Percentiles rank a stretch among this genome's conserved stretches.
Evolutionary conservation across 2,797 vertebrate species (phyloP).

Genomic region (Onychomys leucogaster): DNA sequence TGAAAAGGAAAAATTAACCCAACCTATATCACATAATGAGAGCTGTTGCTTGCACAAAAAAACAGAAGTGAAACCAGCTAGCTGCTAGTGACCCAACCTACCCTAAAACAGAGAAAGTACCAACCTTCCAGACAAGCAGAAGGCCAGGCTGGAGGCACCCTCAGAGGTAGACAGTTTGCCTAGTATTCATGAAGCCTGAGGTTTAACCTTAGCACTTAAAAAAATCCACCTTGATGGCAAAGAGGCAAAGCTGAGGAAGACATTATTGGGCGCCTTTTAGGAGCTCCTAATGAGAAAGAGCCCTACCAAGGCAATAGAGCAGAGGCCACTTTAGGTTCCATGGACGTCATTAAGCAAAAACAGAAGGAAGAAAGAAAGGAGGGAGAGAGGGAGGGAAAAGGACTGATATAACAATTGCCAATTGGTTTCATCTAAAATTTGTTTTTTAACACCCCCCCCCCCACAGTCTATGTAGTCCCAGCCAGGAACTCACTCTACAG

Average conservation of each 20-base stretch:
- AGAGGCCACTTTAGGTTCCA: background rate
- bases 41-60: slow-evolving; percentile 32
- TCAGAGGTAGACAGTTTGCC: background rate
- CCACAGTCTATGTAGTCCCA: no score
- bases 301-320: background rate
- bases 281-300: background rate
- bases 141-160: background rate
- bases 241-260: background rate
- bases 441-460: no score
- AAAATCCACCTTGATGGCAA: background rate
- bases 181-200: background rate
- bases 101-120: slow-evolving; percentile 18
- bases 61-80: slow-evolving; percentile 53
- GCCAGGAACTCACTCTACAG: background rate
- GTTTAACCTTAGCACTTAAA: background rate
- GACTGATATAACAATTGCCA: background rate
- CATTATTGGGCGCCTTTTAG: background rate
- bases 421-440: slow-evolving; percentile 2
- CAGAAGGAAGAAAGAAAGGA: background rate
- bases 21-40: background rate
- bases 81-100: background rate
- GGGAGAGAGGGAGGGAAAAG: background rate
- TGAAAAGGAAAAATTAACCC: slow-evolving; percentile 59
- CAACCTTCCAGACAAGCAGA: slow-evolving; percentile 32
- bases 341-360: background rate